Base-by-base conservation (phyloP, 2,797 vertebrate species). In the Cyprinodon diabolis region DNA sequence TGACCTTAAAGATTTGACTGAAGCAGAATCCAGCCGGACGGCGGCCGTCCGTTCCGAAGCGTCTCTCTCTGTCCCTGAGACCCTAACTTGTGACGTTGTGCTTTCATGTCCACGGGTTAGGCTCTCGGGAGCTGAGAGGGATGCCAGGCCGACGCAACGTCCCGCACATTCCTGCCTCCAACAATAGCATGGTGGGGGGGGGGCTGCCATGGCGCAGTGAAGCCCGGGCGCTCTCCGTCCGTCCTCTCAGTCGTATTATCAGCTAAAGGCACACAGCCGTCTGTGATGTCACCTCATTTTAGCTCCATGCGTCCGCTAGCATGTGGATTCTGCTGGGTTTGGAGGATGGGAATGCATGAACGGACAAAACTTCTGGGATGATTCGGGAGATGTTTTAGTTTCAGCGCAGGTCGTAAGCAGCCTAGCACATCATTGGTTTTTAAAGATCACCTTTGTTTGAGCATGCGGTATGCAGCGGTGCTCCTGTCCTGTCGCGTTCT, bases 31-130 rank as follows among this genome's bases (percentile, higher is more conserved):
- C 51, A 1, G 9, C 58, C 4, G 4, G 25, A 25, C 43, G 62
- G 71, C 49, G 43, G 71, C 65, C 58, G 91, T 79, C 83, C 56
- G 80, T 88, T 66, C 35, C 66, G 89, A 89, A 82, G 97, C 93
- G 93, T 96, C 95, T 96, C 96, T 96, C 98, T 94, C 97, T 94
- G 95, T 99, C 98, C 98, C 98, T 99, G 98, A 99, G 98, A 99
- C 98, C 98, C 98, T 99, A 99, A 99, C 98, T 99, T 99, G 98
- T 99, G 98, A 99, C 96, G 98, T 98, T 98, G 96, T 96, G 96
- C 93, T 96, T 96, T 96, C 95, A 96, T 97, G 97, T 98, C 97
- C 98, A 99, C 97, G 97, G 97, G 98, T 98, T 99, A 97, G 98
- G 97, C 96, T 98, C 98, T 98, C 93, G 97, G 98, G 98, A 99